phyloP scores from a whole-genome alignment of 2,888 invertebrate species.

The Alsophila aescularia region DNA sequence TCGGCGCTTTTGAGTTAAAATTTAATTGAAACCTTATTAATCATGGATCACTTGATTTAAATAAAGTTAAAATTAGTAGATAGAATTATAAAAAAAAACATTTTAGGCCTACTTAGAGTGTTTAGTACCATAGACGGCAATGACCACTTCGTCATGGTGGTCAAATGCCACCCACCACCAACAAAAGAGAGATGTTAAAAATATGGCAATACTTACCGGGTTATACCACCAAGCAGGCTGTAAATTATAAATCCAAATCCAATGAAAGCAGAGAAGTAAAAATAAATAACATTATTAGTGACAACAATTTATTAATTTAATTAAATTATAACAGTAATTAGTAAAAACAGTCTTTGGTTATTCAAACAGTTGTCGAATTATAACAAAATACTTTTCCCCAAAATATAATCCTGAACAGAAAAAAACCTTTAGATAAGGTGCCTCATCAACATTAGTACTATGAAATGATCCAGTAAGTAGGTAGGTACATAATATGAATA shows the following conservation, averaged over 20 bases:
- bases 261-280: conserved; percentile 58
- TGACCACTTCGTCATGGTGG: too few relatives aligned
- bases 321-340: conserved; percentile 28
- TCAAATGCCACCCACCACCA: too few relatives aligned
- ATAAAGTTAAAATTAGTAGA: too few relatives aligned
- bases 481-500: background rate
- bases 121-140: too few relatives aligned
- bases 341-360: conserved; percentile 18
- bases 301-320: conserved; percentile 10
- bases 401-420: background rate
- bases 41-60: too few relatives aligned
- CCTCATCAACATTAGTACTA: too few relatives aligned
- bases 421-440: too few relatives aligned
- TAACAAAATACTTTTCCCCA: conserved; percentile 1
- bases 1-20: too few relatives aligned
- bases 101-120: too few relatives aligned
- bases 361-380: conserved; percentile 12
- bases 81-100: too few relatives aligned
- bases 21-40: too few relatives aligned
- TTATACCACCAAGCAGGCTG: conserved; percentile 97
- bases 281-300: conserved; percentile 42
- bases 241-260: conserved; percentile 54
- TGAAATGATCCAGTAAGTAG: too few relatives aligned
- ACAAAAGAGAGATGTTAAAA: conserved; percentile 7
- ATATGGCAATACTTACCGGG: conserved; percentile 89